Evolutionary conservation across 2,888 invertebrate genomes (phyloP).

Genomic region (Drosophila longiperda): DNA sequence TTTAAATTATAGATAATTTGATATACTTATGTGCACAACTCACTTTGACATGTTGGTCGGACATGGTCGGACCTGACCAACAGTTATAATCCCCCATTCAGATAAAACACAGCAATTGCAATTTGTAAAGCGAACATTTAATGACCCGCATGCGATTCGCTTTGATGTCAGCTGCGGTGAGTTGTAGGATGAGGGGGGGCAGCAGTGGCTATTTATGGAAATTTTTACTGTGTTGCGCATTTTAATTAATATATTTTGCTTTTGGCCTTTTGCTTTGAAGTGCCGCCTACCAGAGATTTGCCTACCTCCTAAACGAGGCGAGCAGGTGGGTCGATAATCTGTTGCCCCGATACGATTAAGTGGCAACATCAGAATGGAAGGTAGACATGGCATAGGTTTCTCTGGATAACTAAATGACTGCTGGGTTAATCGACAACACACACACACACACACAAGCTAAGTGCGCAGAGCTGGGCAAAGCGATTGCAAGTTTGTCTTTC

Average conservation of each 20-base stretch:
- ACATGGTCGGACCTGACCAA: constrained; percentile 12
- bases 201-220: constrained; percentile 28
- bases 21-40: constrained; percentile 12
- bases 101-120: not conserved
- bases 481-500: constrained; percentile 72
- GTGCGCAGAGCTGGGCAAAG: constrained; percentile 8
- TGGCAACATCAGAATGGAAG: constrained; percentile 28
- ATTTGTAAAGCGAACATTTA: constrained; percentile 45
- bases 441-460: constrained; percentile 14
- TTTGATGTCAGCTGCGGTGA: constrained; percentile 55
- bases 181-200: not conserved
- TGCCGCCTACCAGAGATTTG: not conserved
- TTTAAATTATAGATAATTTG: constrained; percentile 20
- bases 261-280: constrained; percentile 45
- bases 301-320: not conserved
- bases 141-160: constrained; percentile 72
- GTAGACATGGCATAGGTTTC: constrained; percentile 11
- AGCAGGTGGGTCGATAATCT: constrained; percentile 33
- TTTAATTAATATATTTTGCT: constrained; percentile 63
- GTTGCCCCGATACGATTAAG: constrained; percentile 32
- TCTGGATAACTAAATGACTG: constrained; percentile 17
- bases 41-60: constrained; percentile 7
- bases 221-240: constrained; percentile 11
- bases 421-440: constrained; percentile 4
- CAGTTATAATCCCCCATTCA: not conserved